Percentiles rank a stretch among this genome's conserved stretches.
phyloP scores from a whole-genome alignment of 2,888 invertebrate species.

The Agrenia bidenticulata region DNA sequence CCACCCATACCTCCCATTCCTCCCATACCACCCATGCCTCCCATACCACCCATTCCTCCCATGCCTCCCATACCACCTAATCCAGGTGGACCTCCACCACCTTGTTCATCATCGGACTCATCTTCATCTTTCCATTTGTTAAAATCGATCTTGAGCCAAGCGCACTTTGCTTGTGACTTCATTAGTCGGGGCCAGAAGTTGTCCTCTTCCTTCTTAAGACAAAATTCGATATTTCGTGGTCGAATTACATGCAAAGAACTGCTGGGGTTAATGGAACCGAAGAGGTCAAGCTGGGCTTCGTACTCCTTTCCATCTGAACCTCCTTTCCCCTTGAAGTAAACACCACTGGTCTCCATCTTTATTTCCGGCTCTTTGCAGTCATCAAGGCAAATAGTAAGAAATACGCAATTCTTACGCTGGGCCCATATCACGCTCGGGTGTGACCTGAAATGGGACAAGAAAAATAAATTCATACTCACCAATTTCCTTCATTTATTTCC shows the following conservation, averaged over 20 bases:
- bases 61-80: slow-evolving; percentile 54
- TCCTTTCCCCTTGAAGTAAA: slow-evolving; percentile 82
- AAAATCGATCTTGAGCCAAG: slow-evolving; percentile 96
- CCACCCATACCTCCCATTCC: slow-evolving; percentile 43
- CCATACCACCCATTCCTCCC: slow-evolving; percentile 32
- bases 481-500: too few species aligned
- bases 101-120: slow-evolving; percentile 78
- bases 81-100: slow-evolving; percentile 32
- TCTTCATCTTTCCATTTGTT: slow-evolving; percentile 98
- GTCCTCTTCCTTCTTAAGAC: slow-evolving; percentile 64
- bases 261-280: slow-evolving; percentile 78
- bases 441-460: too few species aligned
- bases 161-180: slow-evolving; percentile 83
- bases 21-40: slow-evolving; percentile 39
- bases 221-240: slow-evolving; percentile 61
- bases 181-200: slow-evolving; percentile 86
- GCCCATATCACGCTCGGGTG: slow-evolving; percentile 89
- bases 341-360: slow-evolving; percentile 64
- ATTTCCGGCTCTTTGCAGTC: slow-evolving; percentile 81
- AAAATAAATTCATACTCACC: too few species aligned
- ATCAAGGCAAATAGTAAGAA: slow-evolving; percentile 87
- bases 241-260: slow-evolving; percentile 60
- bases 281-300: slow-evolving; percentile 84
- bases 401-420: slow-evolving; percentile 78
- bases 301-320: slow-evolving; percentile 80